Evolutionary conservation across 1,140 invertebrate species (phyloP).

Genomic region (Bicyclus anynana): DNA sequence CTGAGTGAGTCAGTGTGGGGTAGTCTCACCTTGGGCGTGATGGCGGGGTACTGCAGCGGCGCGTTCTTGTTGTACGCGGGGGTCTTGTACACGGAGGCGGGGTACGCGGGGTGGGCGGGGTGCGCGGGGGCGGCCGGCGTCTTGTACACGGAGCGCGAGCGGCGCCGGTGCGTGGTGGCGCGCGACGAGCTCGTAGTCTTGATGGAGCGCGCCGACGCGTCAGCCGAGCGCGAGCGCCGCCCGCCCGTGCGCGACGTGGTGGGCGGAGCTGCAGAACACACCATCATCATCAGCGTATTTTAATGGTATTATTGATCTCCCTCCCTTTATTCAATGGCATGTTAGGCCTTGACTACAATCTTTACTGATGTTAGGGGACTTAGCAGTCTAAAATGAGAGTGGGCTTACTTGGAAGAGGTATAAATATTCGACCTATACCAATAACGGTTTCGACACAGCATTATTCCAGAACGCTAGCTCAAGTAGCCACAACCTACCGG

Average conservation of each 20-base stretch:
- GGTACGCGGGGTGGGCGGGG: slow-evolving; percentile 43
- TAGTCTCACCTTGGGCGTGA: slow-evolving; percentile 62
- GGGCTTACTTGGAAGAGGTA: no score
- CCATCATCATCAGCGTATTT: no score
- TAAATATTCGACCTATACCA: no score
- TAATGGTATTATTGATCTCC: no score
- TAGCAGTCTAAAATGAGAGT: no score
- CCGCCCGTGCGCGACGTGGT: slow-evolving; percentile 18
- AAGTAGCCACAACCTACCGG: no score
- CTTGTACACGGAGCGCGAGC: slow-evolving; percentile 53
- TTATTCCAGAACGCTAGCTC: no score
- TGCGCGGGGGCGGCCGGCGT: slow-evolving; percentile 56
- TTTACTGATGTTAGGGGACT: no score
- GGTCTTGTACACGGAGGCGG: slow-evolving; percentile 66
- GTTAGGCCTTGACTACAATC: no score
- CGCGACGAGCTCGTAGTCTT: slow-evolving; percentile 20
- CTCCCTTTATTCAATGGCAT: no score
- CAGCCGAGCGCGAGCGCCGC: slow-evolving; percentile 52
- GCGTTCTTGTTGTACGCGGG: slow-evolving; percentile 57
- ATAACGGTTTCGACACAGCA: no score
- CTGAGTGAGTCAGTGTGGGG: no score
- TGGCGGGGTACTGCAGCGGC: slow-evolving; percentile 46
- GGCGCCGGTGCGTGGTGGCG: slow-evolving; percentile 34
- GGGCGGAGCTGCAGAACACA: slow-evolving; percentile 29
- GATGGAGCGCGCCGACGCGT: slow-evolving; percentile 27